A percentile compares a stretch with the other conserved stretches of the same genome.
Conservation (phyloP, 1,140 invertebrate species). For the Philotrypesis tridentata region DNA sequence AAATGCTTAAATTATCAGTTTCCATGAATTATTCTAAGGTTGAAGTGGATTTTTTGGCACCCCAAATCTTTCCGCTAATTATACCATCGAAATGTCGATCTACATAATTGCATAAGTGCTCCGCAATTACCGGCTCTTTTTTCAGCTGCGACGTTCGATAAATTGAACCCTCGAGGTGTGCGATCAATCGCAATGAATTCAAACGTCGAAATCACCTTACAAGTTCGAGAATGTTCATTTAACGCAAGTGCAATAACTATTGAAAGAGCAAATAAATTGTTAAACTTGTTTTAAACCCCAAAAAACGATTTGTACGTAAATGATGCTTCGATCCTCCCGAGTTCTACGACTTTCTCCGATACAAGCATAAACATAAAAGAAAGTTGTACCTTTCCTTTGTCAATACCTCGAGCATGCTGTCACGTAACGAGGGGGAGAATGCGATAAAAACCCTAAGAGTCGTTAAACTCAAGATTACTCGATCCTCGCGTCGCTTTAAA, state of each 20-base stretch:
- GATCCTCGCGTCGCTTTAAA: neutral
- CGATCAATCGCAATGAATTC: too few relatives aligned
- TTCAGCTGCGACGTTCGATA: neutral
- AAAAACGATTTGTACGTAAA: too few relatives aligned
- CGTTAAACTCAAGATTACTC: constrained; percentile 11
- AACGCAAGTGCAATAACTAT: too few relatives aligned
- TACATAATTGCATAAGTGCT: neutral
- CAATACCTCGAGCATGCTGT: neutral
- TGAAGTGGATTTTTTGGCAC: neutral
- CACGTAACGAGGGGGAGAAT: constrained; percentile 1
- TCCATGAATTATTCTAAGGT: constrained; percentile 11
- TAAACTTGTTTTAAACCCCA: too few relatives aligned
- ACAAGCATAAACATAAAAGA: neutral
- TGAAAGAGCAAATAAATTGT: too few relatives aligned
- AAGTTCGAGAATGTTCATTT: too few relatives aligned
- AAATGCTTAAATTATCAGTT: neutral
- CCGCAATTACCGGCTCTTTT: neutral
- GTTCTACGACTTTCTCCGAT: neutral
- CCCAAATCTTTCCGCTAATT: neutral
- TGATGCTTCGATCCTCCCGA: too few relatives aligned
- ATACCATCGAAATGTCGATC: neutral
- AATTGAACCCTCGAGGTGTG: neutral
- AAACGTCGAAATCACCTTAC: too few relatives aligned
- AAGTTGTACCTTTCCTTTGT: constrained; percentile 1
- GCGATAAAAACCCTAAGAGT: neutral